Evolutionary conservation across 2,888 invertebrate genomes (phyloP).

Genomic region (Patella ulyssiponensis): DNA sequence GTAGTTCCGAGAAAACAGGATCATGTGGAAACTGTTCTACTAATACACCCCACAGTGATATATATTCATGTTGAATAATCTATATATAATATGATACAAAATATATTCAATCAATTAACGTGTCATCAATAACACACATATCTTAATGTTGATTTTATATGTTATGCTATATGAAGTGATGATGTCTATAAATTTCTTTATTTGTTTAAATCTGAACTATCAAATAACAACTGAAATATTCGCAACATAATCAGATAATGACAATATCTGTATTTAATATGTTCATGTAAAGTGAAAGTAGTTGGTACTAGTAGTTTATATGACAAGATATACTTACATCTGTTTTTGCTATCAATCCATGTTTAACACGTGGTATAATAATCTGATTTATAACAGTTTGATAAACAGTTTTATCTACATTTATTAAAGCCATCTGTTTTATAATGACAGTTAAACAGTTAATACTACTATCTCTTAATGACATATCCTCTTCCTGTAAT

Average conservation of each 20-base stretch:
- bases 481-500: conserved; percentile 83
- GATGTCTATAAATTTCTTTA: too few relatives aligned
- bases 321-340: not conserved
- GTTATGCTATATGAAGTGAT: too few relatives aligned
- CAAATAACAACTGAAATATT: too few relatives aligned
- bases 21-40: conserved; percentile 69
- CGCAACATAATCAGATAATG: too few relatives aligned
- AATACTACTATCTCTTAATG: conserved; percentile 78
- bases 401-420: not conserved
- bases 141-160: not conserved
- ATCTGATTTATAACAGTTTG: not conserved
- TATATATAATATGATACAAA: conserved; percentile 63
- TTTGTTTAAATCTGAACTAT: too few relatives aligned
- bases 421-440: not conserved
- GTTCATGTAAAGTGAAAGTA: too few relatives aligned
- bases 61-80: conserved; percentile 83
- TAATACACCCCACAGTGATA: conserved; percentile 84
- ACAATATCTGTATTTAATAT: too few relatives aligned
- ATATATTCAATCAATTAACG: not conserved
- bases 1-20: conserved; percentile 55
- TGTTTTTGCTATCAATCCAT: not conserved
- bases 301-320: not conserved
- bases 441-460: not conserved
- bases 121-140: not conserved
- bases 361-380: not conserved